Evolutionary conservation across 1,140 invertebrate species (phyloP), one percentile per base, ranked within the genome.

Genomic region (Panagrolaimus sp.): DNA sequence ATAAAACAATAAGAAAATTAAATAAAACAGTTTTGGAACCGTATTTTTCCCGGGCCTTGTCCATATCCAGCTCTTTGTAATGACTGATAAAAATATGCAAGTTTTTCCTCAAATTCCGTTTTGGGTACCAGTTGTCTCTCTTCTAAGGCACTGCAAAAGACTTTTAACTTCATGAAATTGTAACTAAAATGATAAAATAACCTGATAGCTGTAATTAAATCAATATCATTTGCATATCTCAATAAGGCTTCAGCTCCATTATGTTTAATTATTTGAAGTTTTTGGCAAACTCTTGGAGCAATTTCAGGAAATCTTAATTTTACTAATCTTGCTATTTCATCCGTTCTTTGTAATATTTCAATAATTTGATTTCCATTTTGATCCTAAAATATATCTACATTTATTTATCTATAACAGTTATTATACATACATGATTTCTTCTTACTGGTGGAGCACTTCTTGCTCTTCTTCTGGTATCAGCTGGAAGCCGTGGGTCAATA

Each of bases 51-150:
- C 1, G 93, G 93, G 5, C 93, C 93, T 85, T 96, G 92, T 11
- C 93, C 93, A 80, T 93, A 96, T 63, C 93, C 93, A 86, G 96
- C 96, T 74, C 90, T 91, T 83, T 97, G 93, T 20, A 98, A 85
- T 84, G 96, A 96, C 67, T 91, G 86, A 78, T 96, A 96, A 85
- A 98, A 98, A 69, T 92, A 92, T 47, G 92, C 86, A 48, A 97
- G 85, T 85, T 97, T 97, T 8, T 92, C 91, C 84, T 97, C 93
- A 83, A 96, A 96, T 84, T 96, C 92, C 91, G 8, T 91, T 90
- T 73, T 90, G 85, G 11, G 86, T 88, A 76, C 88, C 89, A 77
- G 42, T 63, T 20, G 25, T 11, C 67, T 66, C 13, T 67, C 48
- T 14, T 78, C 77, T 7, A 68, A 64, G 13, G 67, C 63, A 70